A percentile compares a stretch with the other conserved stretches of the same genome.
Evolutionary conservation across 2,888 invertebrate genomes (phyloP).

Genomic region (Aphodius granarius): DNA sequence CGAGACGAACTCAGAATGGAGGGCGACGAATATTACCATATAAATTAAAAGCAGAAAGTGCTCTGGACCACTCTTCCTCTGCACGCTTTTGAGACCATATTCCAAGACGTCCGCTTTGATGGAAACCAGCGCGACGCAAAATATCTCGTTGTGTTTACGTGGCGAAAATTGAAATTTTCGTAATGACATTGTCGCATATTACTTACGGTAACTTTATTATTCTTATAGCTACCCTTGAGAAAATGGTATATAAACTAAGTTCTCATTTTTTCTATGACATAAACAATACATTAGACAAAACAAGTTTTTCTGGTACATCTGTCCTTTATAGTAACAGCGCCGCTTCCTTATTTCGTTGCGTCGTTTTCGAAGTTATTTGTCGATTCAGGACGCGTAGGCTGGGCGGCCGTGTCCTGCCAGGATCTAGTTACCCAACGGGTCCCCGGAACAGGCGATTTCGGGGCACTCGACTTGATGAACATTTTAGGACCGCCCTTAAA

Average conservation of each 20-base stretch:
- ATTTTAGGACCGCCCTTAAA: conserved; percentile 9
- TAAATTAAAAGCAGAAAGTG: not conserved
- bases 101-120: not conserved
- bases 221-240: too few species aligned
- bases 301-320: too few species aligned
- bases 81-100: not conserved
- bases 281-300: too few species aligned
- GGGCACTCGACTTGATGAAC: conserved; percentile 12
- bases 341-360: not conserved
- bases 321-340: not conserved
- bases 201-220: too few species aligned
- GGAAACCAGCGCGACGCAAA: not conserved
- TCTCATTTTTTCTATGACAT: not conserved
- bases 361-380: not conserved
- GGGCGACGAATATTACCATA: not conserved
- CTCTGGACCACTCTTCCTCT: not conserved
- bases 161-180: not conserved
- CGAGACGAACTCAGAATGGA: not conserved
- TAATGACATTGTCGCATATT: too few species aligned
- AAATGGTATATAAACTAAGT: not conserved
- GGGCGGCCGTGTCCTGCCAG: not conserved
- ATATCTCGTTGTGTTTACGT: not conserved
- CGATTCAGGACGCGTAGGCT: not conserved
- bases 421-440: not conserved
- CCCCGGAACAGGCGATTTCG: not conserved